Base-by-base conservation (phyloP, 2,797 vertebrate species). In the Hyperoplus lanceolatus region DNA sequence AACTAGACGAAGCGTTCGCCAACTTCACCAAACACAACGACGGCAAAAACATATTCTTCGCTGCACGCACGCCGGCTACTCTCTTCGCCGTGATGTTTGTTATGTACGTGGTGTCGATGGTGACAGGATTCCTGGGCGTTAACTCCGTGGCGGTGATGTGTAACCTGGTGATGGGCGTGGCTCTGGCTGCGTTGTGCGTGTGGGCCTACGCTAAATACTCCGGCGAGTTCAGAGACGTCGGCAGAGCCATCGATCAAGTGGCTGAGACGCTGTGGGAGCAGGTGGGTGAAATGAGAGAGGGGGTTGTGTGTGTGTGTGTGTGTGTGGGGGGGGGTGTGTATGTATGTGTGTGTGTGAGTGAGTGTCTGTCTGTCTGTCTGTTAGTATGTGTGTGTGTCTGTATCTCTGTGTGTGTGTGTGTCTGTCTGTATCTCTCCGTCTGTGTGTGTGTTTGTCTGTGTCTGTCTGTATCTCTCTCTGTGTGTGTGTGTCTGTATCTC, bases 41-140 rank as follows among this genome's bases (percentile, higher is more conserved):
- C 79, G 96, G 97, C 95, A 99, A 99, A 95, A 99, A 99, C 93
- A 97, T 99, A 94, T 99, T 99, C 91, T 96, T 96, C 75, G 97
- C 98, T 71, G 97, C 97, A 42, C 96, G 97, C 68, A 99, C 98
- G 10, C 98, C 98, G 21, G 97, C 97, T 92, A 97, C 97, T 0
- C 95, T 99, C 3, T 98, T 98, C 84, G 97, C 95, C 0, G 95
- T 99, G 90, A 98, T 98, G 96, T 97, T 98, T 87, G 93, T 94
- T 84, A 96, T 97, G 96, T 99, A 99, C 75, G 94, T 97, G 89
- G 92, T 93, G 92, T 97, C 98, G 87, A 93, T 97, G 92, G 92
- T 98, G 90, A 97, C 97, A 7, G 97, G 97, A 86, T 98, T 99
- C 85, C 88, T 99, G 66, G 97, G 97, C 68, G 92, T 99, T 89